Percentiles rank a stretch among this genome's conserved stretches.
Conservation (phyloP, 2,888 invertebrate species). For the Adelphocoris suturalis region DNA sequence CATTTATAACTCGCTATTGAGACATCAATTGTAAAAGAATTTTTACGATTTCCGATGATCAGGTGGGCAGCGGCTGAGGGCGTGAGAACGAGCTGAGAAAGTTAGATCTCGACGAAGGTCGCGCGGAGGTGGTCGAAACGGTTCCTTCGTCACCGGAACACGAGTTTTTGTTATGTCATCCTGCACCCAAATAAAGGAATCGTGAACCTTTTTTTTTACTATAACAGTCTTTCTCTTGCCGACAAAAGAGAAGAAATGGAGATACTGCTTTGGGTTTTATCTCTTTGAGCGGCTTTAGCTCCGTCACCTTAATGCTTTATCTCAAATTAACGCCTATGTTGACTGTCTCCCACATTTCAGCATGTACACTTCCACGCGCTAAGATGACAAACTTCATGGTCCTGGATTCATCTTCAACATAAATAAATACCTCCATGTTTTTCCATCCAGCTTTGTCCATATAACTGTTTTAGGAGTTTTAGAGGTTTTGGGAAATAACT, state of each 20-base stretch:
- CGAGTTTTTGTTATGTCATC: constrained; percentile 31
- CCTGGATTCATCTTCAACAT: too few relatives aligned
- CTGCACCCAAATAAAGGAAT: constrained; percentile 20
- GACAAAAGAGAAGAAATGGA: constrained; percentile 21
- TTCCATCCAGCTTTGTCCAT: too few relatives aligned
- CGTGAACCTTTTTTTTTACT: not conserved
- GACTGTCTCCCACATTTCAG: too few relatives aligned
- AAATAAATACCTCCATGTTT: too few relatives aligned
- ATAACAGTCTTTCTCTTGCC: not conserved
- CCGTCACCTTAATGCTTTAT: not conserved
- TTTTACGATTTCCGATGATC: not conserved
- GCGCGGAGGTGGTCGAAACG: constrained; percentile 47
- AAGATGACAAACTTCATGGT: too few relatives aligned
- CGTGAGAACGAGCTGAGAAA: constrained; percentile 17
- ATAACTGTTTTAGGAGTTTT: too few relatives aligned
- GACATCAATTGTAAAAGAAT: too few relatives aligned
- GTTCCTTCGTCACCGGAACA: constrained; percentile 41
- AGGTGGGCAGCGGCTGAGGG: not conserved
- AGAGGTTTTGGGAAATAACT: too few relatives aligned
- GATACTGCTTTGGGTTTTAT: not conserved
- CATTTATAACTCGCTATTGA: too few relatives aligned
- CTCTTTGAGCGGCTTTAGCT: not conserved
- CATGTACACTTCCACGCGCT: too few relatives aligned
- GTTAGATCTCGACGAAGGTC: constrained; percentile 25
- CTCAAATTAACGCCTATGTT: not conserved